Evolutionary conservation across 2,888 invertebrate species (phyloP), one percentile per base, ranked within the genome.

Genomic region (Rhyacophila evoluta): DNA sequence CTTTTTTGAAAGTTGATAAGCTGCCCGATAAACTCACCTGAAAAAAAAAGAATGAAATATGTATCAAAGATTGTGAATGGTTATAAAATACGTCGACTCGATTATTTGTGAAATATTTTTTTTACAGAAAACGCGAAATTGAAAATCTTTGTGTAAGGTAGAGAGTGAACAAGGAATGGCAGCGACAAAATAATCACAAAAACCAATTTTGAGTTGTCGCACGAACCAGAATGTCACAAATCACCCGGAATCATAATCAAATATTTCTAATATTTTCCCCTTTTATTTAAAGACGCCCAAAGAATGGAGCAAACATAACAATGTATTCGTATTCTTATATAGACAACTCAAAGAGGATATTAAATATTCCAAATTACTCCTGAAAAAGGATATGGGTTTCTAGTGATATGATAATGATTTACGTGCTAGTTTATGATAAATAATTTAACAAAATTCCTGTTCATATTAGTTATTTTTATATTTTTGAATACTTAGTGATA

Each of bases 161-260:
- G 19, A 12, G 19, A 55, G 55, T 55, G 55, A 55, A 55, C 55
- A 55, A 55, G 19, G 19, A 55, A 55, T 55, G 55, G 15, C 55
- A 55, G 55, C 55, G 55, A 19, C 19, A 55, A 55, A 19, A 55
- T 55, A 55, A 55, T 55, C 55, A 55, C 55, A 55, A 55, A 55
- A 55, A 55, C 55, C 55, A 55, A 55, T 55, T 55, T 55, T 55
- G 55, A 55, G 15, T 55, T 55, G 55, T 55, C 55, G 25, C 55
- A 12, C 55, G 55, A 55, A 8, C 55, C 55, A 19, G 55, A 55
- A 55, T 55, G 55, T 55, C 25, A 55, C 55, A 55, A 55, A 55
- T 55, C 55, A 55, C 25, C 15, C 55, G 19, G 25, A 55, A 25
- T 55, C 55, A 55, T 55, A 55, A 55, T 55, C 55, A 55, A 55